These are phyloP conservation scores for Trissolcus japonicus DNA, from an alignment of 2,888 invertebrate species.

Conservation along the genomic window DNA sequence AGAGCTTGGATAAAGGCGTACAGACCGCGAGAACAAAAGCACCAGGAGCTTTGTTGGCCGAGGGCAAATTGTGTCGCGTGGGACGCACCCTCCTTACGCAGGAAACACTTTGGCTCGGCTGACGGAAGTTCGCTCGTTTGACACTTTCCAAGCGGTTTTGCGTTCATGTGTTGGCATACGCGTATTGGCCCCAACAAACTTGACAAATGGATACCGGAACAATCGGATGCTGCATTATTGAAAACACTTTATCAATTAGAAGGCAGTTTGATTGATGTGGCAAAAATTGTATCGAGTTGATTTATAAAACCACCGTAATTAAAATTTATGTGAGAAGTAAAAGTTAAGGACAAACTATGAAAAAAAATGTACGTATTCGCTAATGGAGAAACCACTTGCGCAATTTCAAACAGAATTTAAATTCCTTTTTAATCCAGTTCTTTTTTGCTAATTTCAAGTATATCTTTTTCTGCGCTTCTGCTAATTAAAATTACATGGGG, in stretches of 20 bases:
- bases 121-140: constrained; percentile 71
- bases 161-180: constrained; percentile 43
- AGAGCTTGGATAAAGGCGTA: constrained; percentile 40
- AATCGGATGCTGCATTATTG: constrained; percentile 45
- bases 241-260: constrained; percentile 41
- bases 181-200: constrained; percentile 35
- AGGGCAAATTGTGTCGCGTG: constrained; percentile 62
- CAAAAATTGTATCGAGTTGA: not conserved
- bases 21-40: constrained; percentile 61
- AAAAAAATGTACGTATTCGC: too few relatives aligned
- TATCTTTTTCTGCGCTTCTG: constrained; percentile 1
- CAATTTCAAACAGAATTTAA: too few relatives aligned
- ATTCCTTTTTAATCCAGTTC: too few relatives aligned
- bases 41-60: constrained; percentile 71
- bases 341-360: too few relatives aligned
- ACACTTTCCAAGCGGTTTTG: constrained; percentile 63
- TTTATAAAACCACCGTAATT: not conserved
- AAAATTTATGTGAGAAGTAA: too few relatives aligned
- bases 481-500: constrained; percentile 31
- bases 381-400: too few relatives aligned
- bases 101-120: constrained; percentile 67
- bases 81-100: constrained; percentile 56
- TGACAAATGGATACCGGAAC: constrained; percentile 41
- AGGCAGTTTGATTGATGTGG: constrained; percentile 21
- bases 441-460: too few relatives aligned